Evolutionary conservation across 2,888 invertebrate genomes (phyloP).

Genomic region (Drosophila aldrichi): DNA sequence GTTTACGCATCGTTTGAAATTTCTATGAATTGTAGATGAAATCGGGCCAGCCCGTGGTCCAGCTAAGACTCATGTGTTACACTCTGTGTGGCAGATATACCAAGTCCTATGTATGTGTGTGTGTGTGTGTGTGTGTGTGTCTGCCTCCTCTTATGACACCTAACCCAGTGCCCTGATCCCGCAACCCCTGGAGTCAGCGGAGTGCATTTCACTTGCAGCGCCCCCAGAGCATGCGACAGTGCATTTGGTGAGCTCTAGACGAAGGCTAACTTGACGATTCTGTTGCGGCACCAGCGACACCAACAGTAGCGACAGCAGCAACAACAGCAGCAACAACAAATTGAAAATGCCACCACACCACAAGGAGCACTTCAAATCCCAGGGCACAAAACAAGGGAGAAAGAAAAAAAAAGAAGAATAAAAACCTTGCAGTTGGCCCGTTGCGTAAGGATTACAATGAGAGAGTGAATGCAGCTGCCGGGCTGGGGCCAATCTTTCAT

Average conservation of each 20-base stretch:
- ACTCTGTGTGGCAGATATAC: constrained; percentile 50
- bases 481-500: constrained; percentile 82
- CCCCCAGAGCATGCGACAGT: constrained; percentile 33
- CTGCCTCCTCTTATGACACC: constrained; percentile 21
- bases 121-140: constrained; percentile 10
- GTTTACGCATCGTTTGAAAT: constrained; percentile 82
- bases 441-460: constrained; percentile 63
- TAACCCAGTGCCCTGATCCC: constrained; percentile 33
- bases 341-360: constrained; percentile 29
- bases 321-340: constrained; percentile 40
- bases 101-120: background rate
- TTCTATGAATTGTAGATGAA: constrained; percentile 85
- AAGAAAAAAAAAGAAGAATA: constrained; percentile 28
- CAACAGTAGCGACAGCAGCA: constrained; percentile 40
- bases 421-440: constrained; percentile 51
- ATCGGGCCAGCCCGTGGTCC: constrained; percentile 76
- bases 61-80: constrained; percentile 78
- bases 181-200: constrained; percentile 56
- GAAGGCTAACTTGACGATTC: constrained; percentile 80
- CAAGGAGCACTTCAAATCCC: constrained; percentile 44
- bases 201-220: constrained; percentile 78
- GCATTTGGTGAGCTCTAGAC: constrained; percentile 79
- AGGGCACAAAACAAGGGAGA: constrained; percentile 20
- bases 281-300: constrained; percentile 53
- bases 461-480: constrained; percentile 49